A percentile compares a stretch with the other conserved stretches of the same genome.
Conservation (phyloP, 2,888 invertebrate species). For the Lithosia quadra region DNA sequence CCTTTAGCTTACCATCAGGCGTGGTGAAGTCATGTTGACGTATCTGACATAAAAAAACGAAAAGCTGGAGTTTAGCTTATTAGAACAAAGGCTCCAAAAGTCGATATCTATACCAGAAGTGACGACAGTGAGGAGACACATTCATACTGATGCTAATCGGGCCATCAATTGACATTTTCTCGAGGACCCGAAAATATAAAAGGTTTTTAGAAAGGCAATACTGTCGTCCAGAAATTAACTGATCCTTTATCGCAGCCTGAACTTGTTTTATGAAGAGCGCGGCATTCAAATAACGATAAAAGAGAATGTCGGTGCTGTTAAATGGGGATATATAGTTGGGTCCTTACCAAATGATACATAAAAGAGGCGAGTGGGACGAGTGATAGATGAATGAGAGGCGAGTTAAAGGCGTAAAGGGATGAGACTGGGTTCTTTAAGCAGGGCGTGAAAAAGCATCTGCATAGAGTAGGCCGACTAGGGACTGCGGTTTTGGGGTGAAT, state of each 20-base stretch:
- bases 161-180: conserved; percentile 17
- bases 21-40: too few species aligned
- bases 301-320: conserved; percentile 46
- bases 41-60: too few species aligned
- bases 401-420: too few species aligned
- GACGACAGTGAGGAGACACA: background rate
- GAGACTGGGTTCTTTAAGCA: too few species aligned
- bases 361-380: too few species aligned
- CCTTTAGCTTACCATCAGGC: too few species aligned
- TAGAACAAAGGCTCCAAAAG: background rate
- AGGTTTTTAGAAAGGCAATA: conserved; percentile 18
- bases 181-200: conserved; percentile 10
- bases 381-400: too few species aligned
- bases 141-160: conserved; percentile 11
- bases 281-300: conserved; percentile 54
- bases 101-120: background rate
- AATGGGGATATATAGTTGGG: conserved; percentile 42
- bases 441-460: too few species aligned
- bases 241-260: conserved; percentile 42
- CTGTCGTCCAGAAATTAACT: conserved; percentile 46
- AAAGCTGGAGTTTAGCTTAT: background rate
- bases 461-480: too few species aligned
- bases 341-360: background rate
- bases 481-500: too few species aligned
- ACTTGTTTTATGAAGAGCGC: conserved; percentile 45